phyloP scores from a whole-genome alignment of 2,888 invertebrate species.

The Drosophila gaucha region DNA sequence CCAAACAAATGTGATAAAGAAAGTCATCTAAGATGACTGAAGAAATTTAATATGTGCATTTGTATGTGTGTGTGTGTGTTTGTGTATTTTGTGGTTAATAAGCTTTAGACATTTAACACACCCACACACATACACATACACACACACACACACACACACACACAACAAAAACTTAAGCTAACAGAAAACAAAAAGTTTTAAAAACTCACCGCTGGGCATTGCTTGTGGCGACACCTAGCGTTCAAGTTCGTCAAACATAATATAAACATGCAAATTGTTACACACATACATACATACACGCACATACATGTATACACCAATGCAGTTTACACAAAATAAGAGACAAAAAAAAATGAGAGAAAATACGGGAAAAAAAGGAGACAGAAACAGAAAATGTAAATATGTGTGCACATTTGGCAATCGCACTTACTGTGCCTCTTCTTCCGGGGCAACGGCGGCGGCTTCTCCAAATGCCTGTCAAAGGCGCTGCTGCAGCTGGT shows the following conservation, averaged over 20 bases:
- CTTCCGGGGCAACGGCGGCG: constrained; percentile 96
- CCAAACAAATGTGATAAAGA: constrained; percentile 1
- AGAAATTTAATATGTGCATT: not conserved
- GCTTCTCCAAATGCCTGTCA: constrained; percentile 87
- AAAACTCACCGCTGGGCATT: constrained; percentile 59
- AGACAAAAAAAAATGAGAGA: constrained; percentile 20
- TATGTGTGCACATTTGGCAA: constrained; percentile 61
- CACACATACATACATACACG: constrained; percentile 22
- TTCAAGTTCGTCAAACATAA: constrained; percentile 24
- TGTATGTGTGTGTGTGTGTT: not conserved
- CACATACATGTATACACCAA: constrained; percentile 40
- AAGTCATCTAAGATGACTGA: constrained; percentile 13
- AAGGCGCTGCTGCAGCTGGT: constrained; percentile 64
- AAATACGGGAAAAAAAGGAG: constrained; percentile 27
- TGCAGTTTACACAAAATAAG: constrained; percentile 7
- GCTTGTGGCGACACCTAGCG: constrained; percentile 56
- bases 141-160: constrained; percentile 6
- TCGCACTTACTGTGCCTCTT: constrained; percentile 96
- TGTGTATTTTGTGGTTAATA: not conserved
- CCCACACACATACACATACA: constrained; percentile 4
- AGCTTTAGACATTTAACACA: not conserved
- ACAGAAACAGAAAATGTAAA: constrained; percentile 54
- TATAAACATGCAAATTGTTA: constrained; percentile 28
- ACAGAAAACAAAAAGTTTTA: constrained; percentile 8
- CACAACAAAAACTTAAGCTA: constrained; percentile 5